Conservation (phyloP, 2,888 invertebrate species). For the Agonopterix alstromeriana region DNA sequence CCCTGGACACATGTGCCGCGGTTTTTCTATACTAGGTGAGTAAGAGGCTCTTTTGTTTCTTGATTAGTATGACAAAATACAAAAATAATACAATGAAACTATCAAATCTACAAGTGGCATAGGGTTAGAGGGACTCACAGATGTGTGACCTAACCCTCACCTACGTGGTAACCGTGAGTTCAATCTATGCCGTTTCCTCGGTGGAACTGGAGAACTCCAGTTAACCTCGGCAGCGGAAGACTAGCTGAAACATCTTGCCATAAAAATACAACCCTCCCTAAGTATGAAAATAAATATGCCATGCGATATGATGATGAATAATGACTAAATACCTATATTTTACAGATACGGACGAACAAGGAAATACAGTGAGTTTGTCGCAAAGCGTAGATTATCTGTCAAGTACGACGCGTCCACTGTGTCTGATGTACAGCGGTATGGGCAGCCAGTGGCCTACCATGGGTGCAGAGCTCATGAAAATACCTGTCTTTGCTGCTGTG, state of each 20-base stretch:
- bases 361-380: constrained; percentile 11
- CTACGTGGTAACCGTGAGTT: too few relatives aligned
- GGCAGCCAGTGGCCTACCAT: constrained; percentile 80
- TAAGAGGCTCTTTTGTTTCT: neutral
- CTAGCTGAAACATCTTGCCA: too few relatives aligned
- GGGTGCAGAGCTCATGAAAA: constrained; percentile 72
- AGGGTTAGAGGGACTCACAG: too few relatives aligned
- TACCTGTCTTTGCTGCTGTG: constrained; percentile 67
- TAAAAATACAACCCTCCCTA: too few relatives aligned
- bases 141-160: too few relatives aligned
- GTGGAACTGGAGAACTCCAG: too few relatives aligned
- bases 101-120: too few relatives aligned
- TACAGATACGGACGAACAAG: constrained; percentile 11
- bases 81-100: too few relatives aligned
- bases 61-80: too few relatives aligned
- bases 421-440: constrained; percentile 81
- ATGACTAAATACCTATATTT: neutral
- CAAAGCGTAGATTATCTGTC: constrained; percentile 20
- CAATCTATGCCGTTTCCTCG: too few relatives aligned
- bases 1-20: constrained; percentile 76
- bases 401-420: constrained; percentile 59
- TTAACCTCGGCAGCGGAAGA: too few relatives aligned
- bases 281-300: neutral
- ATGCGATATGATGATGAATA: neutral
- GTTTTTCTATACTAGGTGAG: constrained; percentile 70